Percentiles rank a stretch among this genome's conserved stretches.
Conservation (phyloP, 2,113 vertebrate species). For the Picathartes gymnocephalus region DNA sequence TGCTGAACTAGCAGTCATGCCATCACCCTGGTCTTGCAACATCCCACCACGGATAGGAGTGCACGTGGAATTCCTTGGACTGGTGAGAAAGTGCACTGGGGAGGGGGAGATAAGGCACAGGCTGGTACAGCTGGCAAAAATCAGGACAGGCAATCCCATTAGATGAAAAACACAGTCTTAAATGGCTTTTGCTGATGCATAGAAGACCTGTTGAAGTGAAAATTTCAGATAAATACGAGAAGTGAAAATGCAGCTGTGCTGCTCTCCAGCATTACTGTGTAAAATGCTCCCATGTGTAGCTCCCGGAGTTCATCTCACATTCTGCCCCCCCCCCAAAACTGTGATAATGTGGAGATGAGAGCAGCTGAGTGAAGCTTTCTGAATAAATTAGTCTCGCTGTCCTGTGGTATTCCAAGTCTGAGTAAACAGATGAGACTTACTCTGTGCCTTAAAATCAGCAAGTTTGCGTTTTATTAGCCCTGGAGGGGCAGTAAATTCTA, state of each 20-base stretch:
- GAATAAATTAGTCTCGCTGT: background rate
- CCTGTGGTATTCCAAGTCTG: background rate
- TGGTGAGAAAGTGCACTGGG: background rate
- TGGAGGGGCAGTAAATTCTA: constrained; percentile 17
- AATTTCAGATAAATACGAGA: background rate
- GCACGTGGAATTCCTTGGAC: background rate
- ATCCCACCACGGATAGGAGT: background rate
- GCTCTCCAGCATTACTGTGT: background rate
- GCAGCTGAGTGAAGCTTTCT: background rate
- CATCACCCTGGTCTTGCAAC: background rate
- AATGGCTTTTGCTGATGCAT: background rate
- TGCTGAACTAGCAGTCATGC: background rate
- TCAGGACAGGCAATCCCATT: background rate
- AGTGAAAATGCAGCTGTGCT: background rate
- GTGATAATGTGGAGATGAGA: background rate
- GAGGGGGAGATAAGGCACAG: background rate
- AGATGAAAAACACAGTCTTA: background rate
- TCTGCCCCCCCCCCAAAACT: background rate
- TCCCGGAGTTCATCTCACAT: background rate
- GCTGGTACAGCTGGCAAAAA: background rate
- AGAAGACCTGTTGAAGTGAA: background rate
- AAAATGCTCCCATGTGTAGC: background rate
- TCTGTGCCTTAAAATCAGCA: constrained; percentile 28
- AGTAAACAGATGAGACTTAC: constrained; percentile 36
- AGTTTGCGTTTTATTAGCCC: constrained; percentile 34